Conservation (phyloP, 2,113 vertebrate species). For the Pogona vitticeps region DNA sequence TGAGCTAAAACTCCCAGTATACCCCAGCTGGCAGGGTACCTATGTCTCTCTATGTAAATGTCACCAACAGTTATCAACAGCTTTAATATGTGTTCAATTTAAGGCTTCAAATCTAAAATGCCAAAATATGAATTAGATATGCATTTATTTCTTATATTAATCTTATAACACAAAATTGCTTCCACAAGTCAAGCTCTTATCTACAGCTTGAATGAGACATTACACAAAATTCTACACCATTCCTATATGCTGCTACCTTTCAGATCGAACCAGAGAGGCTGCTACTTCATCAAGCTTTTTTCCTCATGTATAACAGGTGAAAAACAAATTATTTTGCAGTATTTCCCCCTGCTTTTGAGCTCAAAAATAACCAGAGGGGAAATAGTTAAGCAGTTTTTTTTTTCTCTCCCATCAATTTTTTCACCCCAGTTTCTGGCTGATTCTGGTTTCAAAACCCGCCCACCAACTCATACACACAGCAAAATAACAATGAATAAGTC, state of each 20-base stretch:
- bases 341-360: background rate
- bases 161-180: background rate
- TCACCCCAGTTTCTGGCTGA: background rate
- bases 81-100: background rate
- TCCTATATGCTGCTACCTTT: background rate
- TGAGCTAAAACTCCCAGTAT: no score
- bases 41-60: background rate
- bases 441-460: background rate
- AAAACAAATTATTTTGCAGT: no score
- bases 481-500: background rate
- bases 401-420: background rate
- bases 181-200: background rate
- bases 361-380: background rate
- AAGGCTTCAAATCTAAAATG: background rate
- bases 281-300: background rate
- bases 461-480: no score
- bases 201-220: background rate
- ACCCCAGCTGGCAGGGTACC: background rate
- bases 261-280: background rate
- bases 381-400: background rate
- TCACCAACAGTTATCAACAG: background rate
- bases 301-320: background rate
- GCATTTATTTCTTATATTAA: background rate
- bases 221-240: background rate
- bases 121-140: background rate